Base-by-base conservation (phyloP, 2,888 invertebrate genomes). In the Cephus spinipes region DNA sequence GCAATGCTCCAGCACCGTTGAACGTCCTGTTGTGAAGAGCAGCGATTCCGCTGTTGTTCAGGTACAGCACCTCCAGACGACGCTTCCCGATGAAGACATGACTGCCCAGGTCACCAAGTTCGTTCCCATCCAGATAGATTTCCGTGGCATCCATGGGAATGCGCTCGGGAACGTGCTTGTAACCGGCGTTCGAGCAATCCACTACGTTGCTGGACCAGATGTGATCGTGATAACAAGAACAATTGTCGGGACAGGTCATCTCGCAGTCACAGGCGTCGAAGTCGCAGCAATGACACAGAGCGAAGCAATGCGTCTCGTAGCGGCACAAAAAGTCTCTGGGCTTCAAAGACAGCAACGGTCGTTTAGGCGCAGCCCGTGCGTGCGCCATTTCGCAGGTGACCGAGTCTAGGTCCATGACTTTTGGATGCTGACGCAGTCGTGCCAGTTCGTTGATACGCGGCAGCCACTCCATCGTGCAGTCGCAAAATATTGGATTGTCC, bases 71-170 rank as follows among this genome's bases (percentile, higher is more conserved):
- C 92, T 95, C 95, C 83, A 97, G 92, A 91, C 96, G 95, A 92
- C 96, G 96, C 92, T 96, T 96, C 81, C 96, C 97, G 90, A 97
- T 96, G 92, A 97, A 97, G 89, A 96, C 95, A 93, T 97, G 96
- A 92, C 96, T 96, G 87, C 95, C 95, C 83, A 97, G 93, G 88
- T 95, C 95, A 84, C 95, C 95, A 82, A 97, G 93, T 90, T 95
- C 93, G 92, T 97, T 96, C 82, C 96, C 97, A 91, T 97, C 96
- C 88, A 97, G 93, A 92, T 96, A 96, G 88, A 97, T 95, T 92
- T 96, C 96, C 86, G 97, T 97, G 86, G 97, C 96, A 92, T 97
- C 97, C 96, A 97, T 97, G 80, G 97, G 97, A 88, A 97, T 95
- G 90, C 95, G 94, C 84, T 95, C 94, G 74, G 97, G 96, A 82